phyloP scores from a whole-genome alignment of 2,888 invertebrate species.

The Hydrotaea cyrtoneurina region DNA sequence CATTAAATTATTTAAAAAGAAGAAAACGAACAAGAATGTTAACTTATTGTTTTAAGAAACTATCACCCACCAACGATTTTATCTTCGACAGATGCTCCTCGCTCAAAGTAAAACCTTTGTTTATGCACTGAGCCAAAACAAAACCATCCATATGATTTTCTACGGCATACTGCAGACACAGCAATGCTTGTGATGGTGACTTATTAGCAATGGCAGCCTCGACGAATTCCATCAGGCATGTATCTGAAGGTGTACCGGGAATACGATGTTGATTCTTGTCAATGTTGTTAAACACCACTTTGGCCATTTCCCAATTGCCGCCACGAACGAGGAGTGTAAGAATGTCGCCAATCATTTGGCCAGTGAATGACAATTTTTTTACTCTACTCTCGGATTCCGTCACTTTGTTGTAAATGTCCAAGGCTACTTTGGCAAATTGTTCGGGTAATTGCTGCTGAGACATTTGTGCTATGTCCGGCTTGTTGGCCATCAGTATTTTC shows the following conservation, averaged over 20 bases:
- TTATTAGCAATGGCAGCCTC: slow-evolving; percentile 83
- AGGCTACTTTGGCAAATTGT: slow-evolving; percentile 83
- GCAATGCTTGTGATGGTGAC: slow-evolving; percentile 82
- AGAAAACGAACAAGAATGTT: slow-evolving; percentile 15
- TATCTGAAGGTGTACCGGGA: slow-evolving; percentile 83
- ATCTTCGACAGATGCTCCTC: slow-evolving; percentile 81
- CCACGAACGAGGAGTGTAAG: slow-evolving; percentile 80
- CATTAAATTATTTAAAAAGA: slow-evolving; percentile 20
- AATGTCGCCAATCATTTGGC: slow-evolving; percentile 84
- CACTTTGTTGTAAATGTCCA: slow-evolving; percentile 83
- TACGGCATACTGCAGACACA: slow-evolving; percentile 83
- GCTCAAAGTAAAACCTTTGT: slow-evolving; percentile 81
- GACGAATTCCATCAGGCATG: slow-evolving; percentile 82
- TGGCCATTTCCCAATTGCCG: slow-evolving; percentile 82
- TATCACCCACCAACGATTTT: slow-evolving; percentile 81
- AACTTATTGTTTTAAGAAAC: slow-evolving; percentile 71
- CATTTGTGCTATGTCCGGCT: slow-evolving; percentile 71
- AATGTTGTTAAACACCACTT: slow-evolving; percentile 82
- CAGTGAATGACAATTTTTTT: slow-evolving; percentile 81
- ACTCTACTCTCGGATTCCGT: slow-evolving; percentile 77
- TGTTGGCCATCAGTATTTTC: slow-evolving; percentile 83
- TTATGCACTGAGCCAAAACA: slow-evolving; percentile 72
- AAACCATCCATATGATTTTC: slow-evolving; percentile 82
- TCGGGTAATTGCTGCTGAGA: slow-evolving; percentile 72
- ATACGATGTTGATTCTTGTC: slow-evolving; percentile 82